Evolutionary conservation across 2,113 vertebrate species (phyloP).

Genomic region (Sorex fumeus): DNA sequence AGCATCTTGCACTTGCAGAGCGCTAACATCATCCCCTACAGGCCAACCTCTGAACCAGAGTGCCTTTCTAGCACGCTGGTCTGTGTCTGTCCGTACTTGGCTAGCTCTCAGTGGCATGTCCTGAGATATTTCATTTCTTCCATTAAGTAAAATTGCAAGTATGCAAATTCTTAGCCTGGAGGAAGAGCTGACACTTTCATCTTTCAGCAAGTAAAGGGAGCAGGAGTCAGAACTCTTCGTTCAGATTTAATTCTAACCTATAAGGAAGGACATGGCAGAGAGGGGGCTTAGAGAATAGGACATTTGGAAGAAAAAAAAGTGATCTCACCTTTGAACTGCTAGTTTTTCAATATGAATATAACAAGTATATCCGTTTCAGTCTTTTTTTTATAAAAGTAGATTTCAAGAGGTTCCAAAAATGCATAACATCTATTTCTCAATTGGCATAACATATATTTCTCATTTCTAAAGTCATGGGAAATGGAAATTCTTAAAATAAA

Average conservation of each 20-base stretch:
- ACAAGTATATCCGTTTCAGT: slow-evolving; percentile 1
- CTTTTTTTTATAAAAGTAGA: background rate
- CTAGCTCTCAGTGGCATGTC: background rate
- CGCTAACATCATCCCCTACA: background rate
- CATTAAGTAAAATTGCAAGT: slow-evolving; percentile 42
- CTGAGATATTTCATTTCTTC: slow-evolving; percentile 61
- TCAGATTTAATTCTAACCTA: slow-evolving; percentile 55
- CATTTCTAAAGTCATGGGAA: background rate
- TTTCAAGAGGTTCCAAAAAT: slow-evolving; percentile 46
- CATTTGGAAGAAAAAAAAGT: slow-evolving; percentile 3
- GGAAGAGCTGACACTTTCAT: slow-evolving; percentile 69
- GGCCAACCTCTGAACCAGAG: background rate
- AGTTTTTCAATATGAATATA: slow-evolving; percentile 50
- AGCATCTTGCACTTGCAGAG: background rate
- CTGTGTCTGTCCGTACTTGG: background rate
- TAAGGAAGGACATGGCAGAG: background rate
- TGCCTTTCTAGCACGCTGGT: background rate
- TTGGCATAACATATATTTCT: background rate
- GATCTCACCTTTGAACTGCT: slow-evolving; percentile 26
- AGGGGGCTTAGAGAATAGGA: background rate
- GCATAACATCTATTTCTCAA: background rate
- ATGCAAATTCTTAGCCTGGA: slow-evolving; percentile 68
- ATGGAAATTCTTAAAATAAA: slow-evolving; percentile 67
- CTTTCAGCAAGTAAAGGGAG: slow-evolving; percentile 53
- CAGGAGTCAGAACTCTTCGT: background rate